Percentiles rank a stretch among this genome's conserved stretches.
Evolutionary conservation across 2,113 vertebrate species (phyloP).

Genomic region (Sturnus vulgaris): DNA sequence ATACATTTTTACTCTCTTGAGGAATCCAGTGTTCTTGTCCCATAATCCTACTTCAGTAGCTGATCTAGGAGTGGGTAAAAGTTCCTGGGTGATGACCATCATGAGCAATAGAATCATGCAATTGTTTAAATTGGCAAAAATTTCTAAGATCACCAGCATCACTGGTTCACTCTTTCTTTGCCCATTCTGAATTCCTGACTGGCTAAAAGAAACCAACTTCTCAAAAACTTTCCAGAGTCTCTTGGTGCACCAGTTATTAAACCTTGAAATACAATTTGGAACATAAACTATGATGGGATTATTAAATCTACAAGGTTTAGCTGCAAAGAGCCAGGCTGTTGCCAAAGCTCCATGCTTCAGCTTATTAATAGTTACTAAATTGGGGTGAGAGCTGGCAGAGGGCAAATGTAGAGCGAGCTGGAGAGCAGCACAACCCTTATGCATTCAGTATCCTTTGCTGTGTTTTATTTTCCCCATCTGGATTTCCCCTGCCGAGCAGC

Average conservation of each 20-base stretch:
- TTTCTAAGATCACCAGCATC: not conserved
- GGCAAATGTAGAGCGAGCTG: not conserved
- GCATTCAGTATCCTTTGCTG: not conserved
- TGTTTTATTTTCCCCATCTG: constrained; percentile 53
- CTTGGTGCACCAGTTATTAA: constrained; percentile 29
- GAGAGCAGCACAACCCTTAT: not conserved
- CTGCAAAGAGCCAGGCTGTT: constrained; percentile 30
- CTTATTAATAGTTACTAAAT: constrained; percentile 66
- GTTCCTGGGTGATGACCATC: not conserved
- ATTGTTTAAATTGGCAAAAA: not conserved
- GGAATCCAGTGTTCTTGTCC: not conserved
- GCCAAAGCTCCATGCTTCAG: constrained; percentile 27
- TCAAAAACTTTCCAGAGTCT: not conserved
- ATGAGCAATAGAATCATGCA: not conserved
- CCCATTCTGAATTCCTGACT: not conserved
- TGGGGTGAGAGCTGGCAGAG: constrained; percentile 54
- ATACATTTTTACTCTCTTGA: not conserved
- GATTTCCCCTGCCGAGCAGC: constrained; percentile 57
- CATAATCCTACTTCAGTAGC: not conserved
- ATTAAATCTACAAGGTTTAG: constrained; percentile 60
- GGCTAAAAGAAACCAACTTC: not conserved
- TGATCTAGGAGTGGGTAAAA: not conserved
- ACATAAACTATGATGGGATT: constrained; percentile 60
- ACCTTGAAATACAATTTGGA: constrained; percentile 54
- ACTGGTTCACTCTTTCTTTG: not conserved